Evolutionary conservation across 2,888 invertebrate genomes (phyloP), one percentile per base, ranked within the genome.

Genomic region (Sympetrum striolatum): DNA sequence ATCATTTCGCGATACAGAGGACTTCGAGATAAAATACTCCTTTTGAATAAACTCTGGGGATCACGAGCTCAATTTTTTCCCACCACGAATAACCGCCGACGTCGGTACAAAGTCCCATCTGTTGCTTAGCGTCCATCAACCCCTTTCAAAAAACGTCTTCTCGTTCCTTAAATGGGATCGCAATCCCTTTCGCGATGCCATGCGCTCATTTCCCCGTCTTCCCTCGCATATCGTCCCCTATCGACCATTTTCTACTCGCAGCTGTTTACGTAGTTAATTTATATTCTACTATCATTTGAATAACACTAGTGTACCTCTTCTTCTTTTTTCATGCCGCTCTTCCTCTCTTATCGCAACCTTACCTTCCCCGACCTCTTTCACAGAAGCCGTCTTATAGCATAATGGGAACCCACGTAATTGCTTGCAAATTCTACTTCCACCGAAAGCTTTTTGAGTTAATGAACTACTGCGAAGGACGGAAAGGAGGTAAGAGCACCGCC

Each of bases 341-440:
- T 44, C 6, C 44, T 10, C 44, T 8, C 44, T 25, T n/a, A 64
- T 64, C 64, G 25, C 64, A 10, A 22, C 18, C 35, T 18, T 37
- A 25, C 14, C 22, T 31, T 31, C 48, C 39, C 35, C 81, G 18
- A 18, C 37, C 81, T n/a, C n/a, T 53, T 48, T 53, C 81, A 82
- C n/a, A 60, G 81, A 81, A 80, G 90, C n/a, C 86, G 90, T 81
- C 48, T 90, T 80, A 90, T 64, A 44, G 73, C 82, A 73, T 91
- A 91, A 91, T 91, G 91, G 91, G 91, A 91, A 91, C 90, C 90
- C 53, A 90, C 81, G 91, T 90, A 90, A 91, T 91, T 91, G 91
- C 91, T 90, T 90, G 90, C 90, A 91, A 91, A 91, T 91, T 90
- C 90, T 90, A 80, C 90, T 90, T 91, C 90, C 90, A 39, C 90